These are phyloP conservation scores for Luscinia luscinia DNA, from an alignment of 2,797 vertebrate genomes.

Conservation along the genomic window DNA sequence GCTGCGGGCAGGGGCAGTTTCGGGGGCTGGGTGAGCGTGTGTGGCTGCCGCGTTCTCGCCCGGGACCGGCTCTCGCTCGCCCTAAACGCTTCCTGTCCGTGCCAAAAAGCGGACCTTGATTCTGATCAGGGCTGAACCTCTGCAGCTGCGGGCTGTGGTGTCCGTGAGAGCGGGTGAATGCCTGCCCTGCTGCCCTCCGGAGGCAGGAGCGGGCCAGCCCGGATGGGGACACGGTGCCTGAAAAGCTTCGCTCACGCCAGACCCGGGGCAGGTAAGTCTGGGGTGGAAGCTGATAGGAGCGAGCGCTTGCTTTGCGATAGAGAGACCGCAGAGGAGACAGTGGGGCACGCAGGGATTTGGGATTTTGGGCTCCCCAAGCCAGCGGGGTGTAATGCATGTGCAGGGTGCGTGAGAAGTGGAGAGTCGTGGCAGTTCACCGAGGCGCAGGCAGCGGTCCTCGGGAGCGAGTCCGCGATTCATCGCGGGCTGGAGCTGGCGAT, in stretches of 20 bases:
- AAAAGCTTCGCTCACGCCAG: neutral
- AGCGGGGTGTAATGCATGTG: accelerated
- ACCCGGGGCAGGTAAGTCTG: neutral
- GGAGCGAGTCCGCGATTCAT: accelerated
- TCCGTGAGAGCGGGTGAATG: neutral
- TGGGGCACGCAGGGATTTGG: neutral
- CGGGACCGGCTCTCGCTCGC: neutral
- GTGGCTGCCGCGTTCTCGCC: neutral
- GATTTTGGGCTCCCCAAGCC: neutral
- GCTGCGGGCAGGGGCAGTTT: neutral
- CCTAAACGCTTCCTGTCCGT: accelerated
- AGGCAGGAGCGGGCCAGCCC: neutral
- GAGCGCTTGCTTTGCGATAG: neutral
- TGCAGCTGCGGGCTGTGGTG: neutral
- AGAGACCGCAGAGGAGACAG: neutral
- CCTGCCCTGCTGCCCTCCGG: neutral
- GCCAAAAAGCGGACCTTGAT: neutral
- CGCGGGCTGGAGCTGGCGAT: neutral
- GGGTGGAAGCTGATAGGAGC: neutral
- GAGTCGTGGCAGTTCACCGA: neutral
- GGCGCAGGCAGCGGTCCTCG: neutral
- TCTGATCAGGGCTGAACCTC: neutral
- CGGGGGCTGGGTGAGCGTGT: accelerated
- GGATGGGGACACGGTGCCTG: neutral
- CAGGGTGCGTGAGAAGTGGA: accelerated